phyloP scores from a whole-genome alignment of 2,888 invertebrate genomes.

The Arge pagana region DNA sequence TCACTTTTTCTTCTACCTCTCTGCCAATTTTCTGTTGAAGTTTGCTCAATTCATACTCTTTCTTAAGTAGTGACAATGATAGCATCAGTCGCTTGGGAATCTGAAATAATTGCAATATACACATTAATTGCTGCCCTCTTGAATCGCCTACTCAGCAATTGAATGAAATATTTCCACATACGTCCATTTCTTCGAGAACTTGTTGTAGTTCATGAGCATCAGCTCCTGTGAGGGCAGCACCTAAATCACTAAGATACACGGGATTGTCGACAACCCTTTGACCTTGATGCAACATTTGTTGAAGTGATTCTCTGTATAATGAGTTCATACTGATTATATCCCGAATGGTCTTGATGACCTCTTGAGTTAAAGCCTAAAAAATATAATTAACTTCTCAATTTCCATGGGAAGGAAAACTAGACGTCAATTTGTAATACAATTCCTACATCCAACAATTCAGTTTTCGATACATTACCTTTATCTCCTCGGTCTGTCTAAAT shows the following conservation, averaged over 20 bases:
- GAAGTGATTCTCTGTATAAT: constrained; percentile 94
- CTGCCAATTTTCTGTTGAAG: constrained; percentile 96
- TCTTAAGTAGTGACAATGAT: constrained; percentile 90
- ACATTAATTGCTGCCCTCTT: constrained; percentile 8
- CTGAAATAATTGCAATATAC: constrained; percentile 61
- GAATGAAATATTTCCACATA: constrained; percentile 59
- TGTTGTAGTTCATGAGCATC: constrained; percentile 91
- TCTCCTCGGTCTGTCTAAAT: constrained; percentile 90
- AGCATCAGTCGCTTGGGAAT: constrained; percentile 90
- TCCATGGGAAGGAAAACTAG: background rate
- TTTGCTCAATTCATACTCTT: constrained; percentile 94
- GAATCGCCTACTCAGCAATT: background rate
- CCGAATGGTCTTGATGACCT: constrained; percentile 94
- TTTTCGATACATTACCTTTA: constrained; percentile 67
- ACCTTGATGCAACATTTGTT: constrained; percentile 96
- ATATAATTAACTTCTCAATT: constrained; percentile 19
- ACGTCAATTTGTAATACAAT: background rate
- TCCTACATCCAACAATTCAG: background rate
- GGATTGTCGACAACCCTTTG: constrained; percentile 98
- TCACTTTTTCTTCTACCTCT: constrained; percentile 99
- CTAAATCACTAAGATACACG: constrained; percentile 94
- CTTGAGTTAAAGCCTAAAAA: constrained; percentile 83
- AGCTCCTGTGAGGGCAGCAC: constrained; percentile 91
- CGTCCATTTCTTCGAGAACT: constrained; percentile 92
- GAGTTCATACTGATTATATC: constrained; percentile 98